Percentiles rank a stretch among this genome's conserved stretches.
phyloP scores from a whole-genome alignment of 2,888 invertebrate species.

The Tetragnatha montana region DNA sequence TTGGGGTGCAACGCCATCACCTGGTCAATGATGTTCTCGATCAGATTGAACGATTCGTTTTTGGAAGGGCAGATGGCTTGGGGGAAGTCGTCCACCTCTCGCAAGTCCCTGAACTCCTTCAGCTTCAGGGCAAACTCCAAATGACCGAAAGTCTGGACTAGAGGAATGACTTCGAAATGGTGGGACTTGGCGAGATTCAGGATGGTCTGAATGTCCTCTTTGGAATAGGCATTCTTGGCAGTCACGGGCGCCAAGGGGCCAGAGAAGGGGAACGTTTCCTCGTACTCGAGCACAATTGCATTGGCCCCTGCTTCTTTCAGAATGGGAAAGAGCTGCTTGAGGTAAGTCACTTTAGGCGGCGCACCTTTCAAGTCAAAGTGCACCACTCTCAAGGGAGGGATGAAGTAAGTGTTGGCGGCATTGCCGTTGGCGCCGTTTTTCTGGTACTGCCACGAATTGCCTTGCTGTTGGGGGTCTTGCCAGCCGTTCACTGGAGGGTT shows the following conservation, averaged over 20 bases:
- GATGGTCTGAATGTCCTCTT: conserved; percentile 73
- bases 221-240: conserved; percentile 77
- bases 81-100: conserved; percentile 76
- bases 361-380: conserved; percentile 72
- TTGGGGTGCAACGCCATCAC: conserved; percentile 76
- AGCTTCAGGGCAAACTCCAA: conserved; percentile 78
- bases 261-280: conserved; percentile 77
- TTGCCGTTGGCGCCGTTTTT: conserved; percentile 56
- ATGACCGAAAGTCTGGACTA: conserved; percentile 78
- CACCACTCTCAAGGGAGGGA: conserved; percentile 69
- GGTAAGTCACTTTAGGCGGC: conserved; percentile 68
- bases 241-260: conserved; percentile 73
- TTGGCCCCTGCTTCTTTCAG: conserved; percentile 76
- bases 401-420: conserved; percentile 49
- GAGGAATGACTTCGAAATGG: conserved; percentile 76
- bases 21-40: conserved; percentile 77
- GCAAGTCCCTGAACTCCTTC: conserved; percentile 75
- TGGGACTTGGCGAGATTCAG: conserved; percentile 75
- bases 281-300: conserved; percentile 77
- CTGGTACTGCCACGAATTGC: conserved; percentile 57
- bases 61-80: conserved; percentile 74
- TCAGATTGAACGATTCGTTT: conserved; percentile 75
- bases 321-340: conserved; percentile 75
- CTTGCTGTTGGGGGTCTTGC: conserved; percentile 27
- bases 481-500: conserved; percentile 32